Conservation (phyloP, 1,140 invertebrate species). For the Macrosteles quadrilineatus region DNA sequence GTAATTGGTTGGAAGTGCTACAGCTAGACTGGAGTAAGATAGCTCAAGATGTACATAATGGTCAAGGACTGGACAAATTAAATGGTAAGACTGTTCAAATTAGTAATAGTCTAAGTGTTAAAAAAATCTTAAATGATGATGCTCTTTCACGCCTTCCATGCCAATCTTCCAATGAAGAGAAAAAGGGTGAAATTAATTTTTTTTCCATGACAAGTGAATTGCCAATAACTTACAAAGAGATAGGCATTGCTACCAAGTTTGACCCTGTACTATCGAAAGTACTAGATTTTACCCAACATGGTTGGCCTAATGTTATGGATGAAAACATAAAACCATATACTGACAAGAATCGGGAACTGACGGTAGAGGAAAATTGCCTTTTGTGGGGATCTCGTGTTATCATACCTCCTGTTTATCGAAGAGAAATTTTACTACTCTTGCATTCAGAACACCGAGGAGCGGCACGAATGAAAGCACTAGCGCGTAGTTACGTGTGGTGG, state of each 20-base stretch:
- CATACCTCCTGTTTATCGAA: slow-evolving; percentile 42
- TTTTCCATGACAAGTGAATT: not conserved
- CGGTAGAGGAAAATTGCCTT: too few relatives aligned
- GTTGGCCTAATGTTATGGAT: slow-evolving; percentile 20
- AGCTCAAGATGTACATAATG: too few relatives aligned
- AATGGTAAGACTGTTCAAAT: too few relatives aligned
- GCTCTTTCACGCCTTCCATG: slow-evolving; percentile 6
- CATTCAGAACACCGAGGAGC: slow-evolving; percentile 48
- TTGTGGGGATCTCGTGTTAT: slow-evolving; percentile 40
- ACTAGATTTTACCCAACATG: not conserved
- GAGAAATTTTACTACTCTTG: slow-evolving; percentile 42
- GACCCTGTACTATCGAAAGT: too few relatives aligned
- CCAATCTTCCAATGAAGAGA: not conserved
- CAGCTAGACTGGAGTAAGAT: too few relatives aligned
- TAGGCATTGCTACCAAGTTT: not conserved
- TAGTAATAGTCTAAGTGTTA: too few relatives aligned
- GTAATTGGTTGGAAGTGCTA: too few relatives aligned
- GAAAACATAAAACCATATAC: too few relatives aligned
- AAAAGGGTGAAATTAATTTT: not conserved
- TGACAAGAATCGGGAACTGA: too few relatives aligned
- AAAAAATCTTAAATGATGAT: too few relatives aligned
- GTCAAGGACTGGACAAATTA: too few relatives aligned
- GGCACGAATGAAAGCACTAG: slow-evolving; percentile 49
- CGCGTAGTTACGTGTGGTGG: slow-evolving; percentile 45
- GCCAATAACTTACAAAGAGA: not conserved